Conservation (phyloP, 2,888 invertebrate genomes). For the Liodrosophila aerea region DNA sequence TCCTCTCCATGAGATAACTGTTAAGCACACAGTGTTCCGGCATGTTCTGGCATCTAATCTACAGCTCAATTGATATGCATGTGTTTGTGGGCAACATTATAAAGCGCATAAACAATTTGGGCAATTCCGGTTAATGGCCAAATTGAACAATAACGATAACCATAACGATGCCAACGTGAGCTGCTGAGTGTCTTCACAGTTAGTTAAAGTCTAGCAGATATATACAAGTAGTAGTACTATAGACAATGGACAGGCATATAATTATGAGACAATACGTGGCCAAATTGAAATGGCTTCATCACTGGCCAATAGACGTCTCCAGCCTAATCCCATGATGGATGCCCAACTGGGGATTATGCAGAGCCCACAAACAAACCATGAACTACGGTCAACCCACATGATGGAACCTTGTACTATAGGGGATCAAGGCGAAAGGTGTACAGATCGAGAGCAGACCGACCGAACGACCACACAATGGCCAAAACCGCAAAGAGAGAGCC, state of each 20-base stretch:
- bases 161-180: constrained; percentile 38
- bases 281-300: constrained; percentile 40
- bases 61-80: constrained; percentile 34
- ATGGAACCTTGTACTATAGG: too few species aligned
- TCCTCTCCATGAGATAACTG: neutral
- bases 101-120: constrained; percentile 58
- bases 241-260: neutral
- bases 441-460: constrained; percentile 19
- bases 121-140: constrained; percentile 52
- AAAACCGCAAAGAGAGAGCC: neutral
- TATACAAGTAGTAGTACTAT: too few species aligned
- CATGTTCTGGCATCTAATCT: constrained; percentile 11
- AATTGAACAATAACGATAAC: constrained; percentile 42
- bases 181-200: constrained; percentile 16
- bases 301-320: constrained; percentile 19
- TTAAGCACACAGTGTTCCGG: constrained; percentile 14
- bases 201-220: constrained; percentile 15
- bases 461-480: constrained; percentile 11
- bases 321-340: constrained; percentile 31
- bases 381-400: too few species aligned
- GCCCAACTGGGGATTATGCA: constrained; percentile 30
- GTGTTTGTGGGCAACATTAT: constrained; percentile 32
- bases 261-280: constrained; percentile 29
- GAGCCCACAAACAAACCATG: neutral
- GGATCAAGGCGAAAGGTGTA: constrained; percentile 16